These are phyloP conservation scores for Gorilla gorilla DNA, from an alignment of 2,113 vertebrate genomes.

Conservation along the genomic window DNA sequence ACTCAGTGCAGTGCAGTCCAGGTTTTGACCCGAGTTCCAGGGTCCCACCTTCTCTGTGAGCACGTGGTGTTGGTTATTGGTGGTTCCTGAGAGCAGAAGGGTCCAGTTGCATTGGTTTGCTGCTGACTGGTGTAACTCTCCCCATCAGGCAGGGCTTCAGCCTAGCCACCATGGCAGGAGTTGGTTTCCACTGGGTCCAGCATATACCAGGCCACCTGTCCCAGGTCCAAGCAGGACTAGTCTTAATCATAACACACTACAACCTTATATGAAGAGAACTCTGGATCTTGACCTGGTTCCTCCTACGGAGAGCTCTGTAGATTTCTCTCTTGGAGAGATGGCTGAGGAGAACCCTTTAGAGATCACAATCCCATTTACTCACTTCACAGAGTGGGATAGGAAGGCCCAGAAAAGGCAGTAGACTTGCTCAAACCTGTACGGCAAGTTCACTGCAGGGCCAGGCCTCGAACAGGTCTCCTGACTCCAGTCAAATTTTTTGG, in stretches of 20 bases:
- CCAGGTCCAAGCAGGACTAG: not conserved
- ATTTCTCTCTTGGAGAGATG: not conserved
- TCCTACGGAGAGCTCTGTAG: not conserved
- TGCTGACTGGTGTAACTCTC: fast-evolving
- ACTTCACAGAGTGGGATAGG: not conserved
- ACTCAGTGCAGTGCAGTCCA: not conserved
- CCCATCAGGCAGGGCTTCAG: not conserved
- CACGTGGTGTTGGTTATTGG: not conserved
- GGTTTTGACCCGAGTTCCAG: not conserved
- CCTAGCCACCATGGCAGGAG: not conserved
- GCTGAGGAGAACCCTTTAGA: not conserved
- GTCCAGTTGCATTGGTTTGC: not conserved
- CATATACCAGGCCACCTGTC: not conserved
- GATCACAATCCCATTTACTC: not conserved
- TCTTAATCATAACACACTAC: not conserved
- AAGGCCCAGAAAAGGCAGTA: not conserved
- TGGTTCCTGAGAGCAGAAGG: not conserved
- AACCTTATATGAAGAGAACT: not conserved
- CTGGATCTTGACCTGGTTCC: not conserved
- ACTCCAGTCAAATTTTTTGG: not conserved
- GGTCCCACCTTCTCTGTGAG: not conserved
- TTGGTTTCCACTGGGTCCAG: not conserved
- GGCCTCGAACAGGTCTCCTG: not conserved
- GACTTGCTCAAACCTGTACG: not conserved
- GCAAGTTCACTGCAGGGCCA: not conserved